Percentiles rank a stretch among this genome's conserved stretches.
Evolutionary conservation across 1,140 invertebrate genomes (phyloP).

Genomic region (Cepaea nemoralis): DNA sequence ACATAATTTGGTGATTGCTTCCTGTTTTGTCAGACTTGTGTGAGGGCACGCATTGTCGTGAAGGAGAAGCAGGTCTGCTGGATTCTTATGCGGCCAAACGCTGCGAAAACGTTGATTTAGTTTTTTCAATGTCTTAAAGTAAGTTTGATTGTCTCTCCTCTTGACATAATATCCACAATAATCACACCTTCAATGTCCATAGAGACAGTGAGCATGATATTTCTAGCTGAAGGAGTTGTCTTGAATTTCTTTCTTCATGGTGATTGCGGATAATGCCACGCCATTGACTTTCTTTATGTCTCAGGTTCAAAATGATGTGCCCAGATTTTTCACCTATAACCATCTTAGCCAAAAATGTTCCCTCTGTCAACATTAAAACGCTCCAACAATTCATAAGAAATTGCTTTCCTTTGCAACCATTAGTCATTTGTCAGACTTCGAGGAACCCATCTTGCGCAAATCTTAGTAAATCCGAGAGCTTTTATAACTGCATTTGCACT

Average conservation of each 20-base stretch:
- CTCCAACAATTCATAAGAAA: not conserved
- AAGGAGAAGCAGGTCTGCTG: no score
- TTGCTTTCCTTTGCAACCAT: not conserved
- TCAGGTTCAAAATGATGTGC: slow-evolving; percentile 2
- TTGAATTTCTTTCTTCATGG: not conserved
- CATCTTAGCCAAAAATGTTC: not conserved
- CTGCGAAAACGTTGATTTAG: no score
- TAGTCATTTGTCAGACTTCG: not conserved
- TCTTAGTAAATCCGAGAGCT: not conserved
- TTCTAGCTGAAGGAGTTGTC: not conserved
- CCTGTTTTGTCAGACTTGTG: no score
- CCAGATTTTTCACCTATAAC: not conserved
- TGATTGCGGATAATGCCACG: not conserved
- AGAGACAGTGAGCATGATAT: not conserved
- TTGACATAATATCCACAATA: not conserved
- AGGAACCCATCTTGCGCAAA: not conserved
- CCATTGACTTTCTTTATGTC: slow-evolving; percentile 2
- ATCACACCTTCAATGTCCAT: not conserved
- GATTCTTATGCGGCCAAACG: no score
- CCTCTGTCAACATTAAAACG: not conserved
- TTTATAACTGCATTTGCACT: slow-evolving; percentile 2
- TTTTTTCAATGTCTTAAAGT: no score
- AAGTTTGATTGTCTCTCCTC: not conserved
- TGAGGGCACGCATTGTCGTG: no score
- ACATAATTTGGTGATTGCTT: no score